Evolutionary conservation across 2,113 vertebrate species (phyloP).

Genomic region (Uria lomvia): DNA sequence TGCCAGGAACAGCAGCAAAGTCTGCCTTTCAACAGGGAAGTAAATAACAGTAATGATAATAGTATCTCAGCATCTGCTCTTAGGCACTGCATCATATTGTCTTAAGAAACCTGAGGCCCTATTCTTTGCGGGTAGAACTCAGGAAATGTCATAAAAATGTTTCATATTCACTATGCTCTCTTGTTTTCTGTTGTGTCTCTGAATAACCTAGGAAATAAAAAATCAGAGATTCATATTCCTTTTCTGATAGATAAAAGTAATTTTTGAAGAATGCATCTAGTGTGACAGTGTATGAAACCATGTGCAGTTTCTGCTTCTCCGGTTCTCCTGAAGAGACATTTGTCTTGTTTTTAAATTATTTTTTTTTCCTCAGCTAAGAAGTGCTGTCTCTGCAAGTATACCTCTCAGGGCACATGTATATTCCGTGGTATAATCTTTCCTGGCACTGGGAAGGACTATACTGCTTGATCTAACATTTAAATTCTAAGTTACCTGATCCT

Average conservation of each 20-base stretch:
- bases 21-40: neutral
- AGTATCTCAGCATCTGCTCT: neutral
- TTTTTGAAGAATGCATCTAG: neutral
- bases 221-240: neutral
- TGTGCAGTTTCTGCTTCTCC: neutral
- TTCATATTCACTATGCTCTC: neutral
- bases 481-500: neutral
- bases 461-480: neutral
- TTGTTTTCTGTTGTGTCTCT: neutral
- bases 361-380: neutral
- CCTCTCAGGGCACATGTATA: neutral
- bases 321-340: neutral
- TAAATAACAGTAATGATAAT: neutral
- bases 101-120: neutral
- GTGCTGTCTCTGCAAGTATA: neutral
- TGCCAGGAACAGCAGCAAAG: neutral
- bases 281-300: neutral
- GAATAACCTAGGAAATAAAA: neutral
- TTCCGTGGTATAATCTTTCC: neutral
- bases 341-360: neutral
- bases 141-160: neutral
- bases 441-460: neutral
- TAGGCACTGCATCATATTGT: neutral
- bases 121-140: neutral
- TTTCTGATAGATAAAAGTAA: neutral